Base-by-base conservation (phyloP, 2,888 invertebrate species). In the Drosophila pseudotakahashii region DNA sequence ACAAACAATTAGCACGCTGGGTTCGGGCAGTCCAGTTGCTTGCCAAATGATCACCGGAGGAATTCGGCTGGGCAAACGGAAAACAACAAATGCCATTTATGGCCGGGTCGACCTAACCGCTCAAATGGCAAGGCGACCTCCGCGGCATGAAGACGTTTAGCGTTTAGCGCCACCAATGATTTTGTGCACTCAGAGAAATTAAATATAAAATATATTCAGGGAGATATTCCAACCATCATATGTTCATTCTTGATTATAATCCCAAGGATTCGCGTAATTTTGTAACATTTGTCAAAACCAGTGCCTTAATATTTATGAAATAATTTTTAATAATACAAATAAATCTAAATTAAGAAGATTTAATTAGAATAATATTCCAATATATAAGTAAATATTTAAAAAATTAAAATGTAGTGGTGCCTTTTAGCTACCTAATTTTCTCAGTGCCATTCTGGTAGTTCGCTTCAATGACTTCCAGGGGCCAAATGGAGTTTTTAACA, bases 1-100 rank as follows among this genome's bases (percentile, higher is more conserved):
- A 58, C 78, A 76, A 78, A 78, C 80, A 83, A 83, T 82, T 82
- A 83, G 82, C 82, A 82, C 82, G 64, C 66, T 60, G 30, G 45
- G 58, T 39, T 48, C 72, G 50, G 62, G n/a, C 67, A 45, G 54
- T 53, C 63, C 63, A 60, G 62, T 47, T 44, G 59, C 45, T 51
- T 75, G 75, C 73, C 45, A 76, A 78, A 75, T 42, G 72, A 61
- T 51, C 68, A 63, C 58, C 34, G 57, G 45, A 57, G 70, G 47
- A 73, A 64, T 76, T 61, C 66, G 62, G 57, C 62, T 57, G 55
- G 5, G 11, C 47, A 47, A 72, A 66, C 72, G 62, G 30, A 57
- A 48, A 50, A 73, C 66, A 47, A 61, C 42, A 73, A 73, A 57
- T 42, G 61, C 57, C 72, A 59, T 71, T 73, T 73, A 71, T 71